Evolutionary conservation across 2,797 vertebrate genomes (phyloP), one percentile per base, ranked within the genome.

Genomic region (Linurgus olivaceus): DNA sequence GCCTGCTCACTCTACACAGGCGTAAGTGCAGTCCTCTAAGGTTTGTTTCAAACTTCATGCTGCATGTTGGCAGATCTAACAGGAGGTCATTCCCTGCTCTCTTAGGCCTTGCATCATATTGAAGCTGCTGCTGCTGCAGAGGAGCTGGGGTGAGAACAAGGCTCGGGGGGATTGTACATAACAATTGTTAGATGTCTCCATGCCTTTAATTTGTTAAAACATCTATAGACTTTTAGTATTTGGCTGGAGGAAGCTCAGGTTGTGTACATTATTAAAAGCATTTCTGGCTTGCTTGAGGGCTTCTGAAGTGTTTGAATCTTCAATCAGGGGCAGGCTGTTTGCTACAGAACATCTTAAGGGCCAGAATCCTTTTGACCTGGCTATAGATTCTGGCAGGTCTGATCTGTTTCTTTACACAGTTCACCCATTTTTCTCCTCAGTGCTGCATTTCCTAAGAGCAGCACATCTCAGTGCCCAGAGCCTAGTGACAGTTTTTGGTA

Each of bases 81-180:
- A 4, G 70, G 47, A 84, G 9, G 13, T 24, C 12, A 7, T 67
- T 75, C 28, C 51, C 18, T 66, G 51, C 6, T 45, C 21, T 85
- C 33, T 63, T 51, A 65, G 19, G 18, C 42, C 25, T 71, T 83
- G 50, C 35, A 61, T 87, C n/a, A 3, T 1, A 0, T 6, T 72
- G 82, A 90, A 84, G 48, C 35, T 77, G 51, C 25, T 51, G 50
- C 38, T 50, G 44, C 47, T 78, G 50, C n/a, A 54, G 9, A 82
- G 67, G 38, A 52, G 28, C 75, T 76, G 15, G 51, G 26, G 73
- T 38, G 45, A 83, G 62, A 78, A 25, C 52, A 80, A 78, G 38
- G 68, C 68, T 40, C 1, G 0, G 47, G n/a, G 67, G 18, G 11
- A 37, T 58, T 6, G 2, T 2, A 0, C 3, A 0, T 67, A 68